Conservation (phyloP, 2,113 vertebrate species). For the Gallinago undulata region DNA sequence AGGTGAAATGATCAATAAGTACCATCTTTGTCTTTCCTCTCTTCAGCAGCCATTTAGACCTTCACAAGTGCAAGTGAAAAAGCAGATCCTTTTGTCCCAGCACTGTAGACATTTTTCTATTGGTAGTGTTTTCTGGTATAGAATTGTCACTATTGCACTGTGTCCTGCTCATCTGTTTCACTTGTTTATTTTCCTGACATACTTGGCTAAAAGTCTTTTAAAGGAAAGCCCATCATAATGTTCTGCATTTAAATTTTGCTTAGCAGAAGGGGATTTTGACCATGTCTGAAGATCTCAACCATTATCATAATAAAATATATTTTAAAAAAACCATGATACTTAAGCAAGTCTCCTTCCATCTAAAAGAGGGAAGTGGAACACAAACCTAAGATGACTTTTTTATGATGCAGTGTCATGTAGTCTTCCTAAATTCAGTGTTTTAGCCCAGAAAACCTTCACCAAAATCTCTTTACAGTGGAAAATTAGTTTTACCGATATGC, state of each 20-base stretch:
- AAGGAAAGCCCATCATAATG: not conserved
- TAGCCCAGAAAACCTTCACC: not conserved
- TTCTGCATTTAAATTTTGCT: not conserved
- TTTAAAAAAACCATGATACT: not conserved
- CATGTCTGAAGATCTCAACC: not conserved
- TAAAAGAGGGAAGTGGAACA: not conserved
- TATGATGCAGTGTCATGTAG: not conserved
- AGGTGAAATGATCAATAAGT: not conserved
- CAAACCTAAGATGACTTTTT: not conserved
- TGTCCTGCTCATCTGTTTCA: not conserved
- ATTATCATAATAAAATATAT: not conserved
- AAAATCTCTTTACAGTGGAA: not conserved
- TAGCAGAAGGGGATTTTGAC: not conserved
- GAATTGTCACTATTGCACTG: not conserved
- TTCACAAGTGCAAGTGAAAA: not conserved
- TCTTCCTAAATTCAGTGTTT: not conserved
- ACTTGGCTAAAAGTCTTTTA: not conserved
- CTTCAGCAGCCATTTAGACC: not conserved
- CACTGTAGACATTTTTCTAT: not conserved
- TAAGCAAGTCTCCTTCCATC: not conserved
- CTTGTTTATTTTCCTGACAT: not conserved
- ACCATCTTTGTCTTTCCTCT: not conserved
- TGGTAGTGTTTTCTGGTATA: not conserved
- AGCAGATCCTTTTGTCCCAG: not conserved
- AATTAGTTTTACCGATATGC: not conserved